Conservation (phyloP, 2,113 vertebrate species). For the Lepisosteus osseus region DNA sequence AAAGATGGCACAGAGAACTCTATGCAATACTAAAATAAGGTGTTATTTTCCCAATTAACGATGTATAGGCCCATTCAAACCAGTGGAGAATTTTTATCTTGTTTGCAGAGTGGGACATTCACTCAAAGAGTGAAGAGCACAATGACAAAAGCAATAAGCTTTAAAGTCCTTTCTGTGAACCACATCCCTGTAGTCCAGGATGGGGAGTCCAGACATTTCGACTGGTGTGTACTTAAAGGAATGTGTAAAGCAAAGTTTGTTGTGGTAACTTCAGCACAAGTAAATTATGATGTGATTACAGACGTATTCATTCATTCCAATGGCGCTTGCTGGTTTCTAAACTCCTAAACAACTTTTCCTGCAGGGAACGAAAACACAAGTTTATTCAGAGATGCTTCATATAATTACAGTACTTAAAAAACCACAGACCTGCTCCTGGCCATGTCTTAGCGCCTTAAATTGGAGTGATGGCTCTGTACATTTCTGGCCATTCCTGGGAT, state of each 20-base stretch:
- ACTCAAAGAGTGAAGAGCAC: neutral
- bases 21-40: too few species aligned
- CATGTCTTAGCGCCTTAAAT: neutral
- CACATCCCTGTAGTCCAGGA: too few species aligned
- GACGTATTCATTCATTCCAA: neutral
- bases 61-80: too few species aligned
- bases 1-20: too few species aligned
- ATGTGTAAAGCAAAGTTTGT: neutral
- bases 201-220: neutral
- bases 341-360: neutral
- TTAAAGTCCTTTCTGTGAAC: neutral
- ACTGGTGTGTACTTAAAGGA: neutral
- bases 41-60: too few species aligned
- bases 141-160: neutral
- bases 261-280: neutral
- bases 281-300: neutral
- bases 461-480: neutral
- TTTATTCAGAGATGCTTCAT: neutral
- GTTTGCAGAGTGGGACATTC: neutral
- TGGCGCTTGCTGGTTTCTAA: neutral
- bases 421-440: neutral
- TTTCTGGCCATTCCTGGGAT: neutral
- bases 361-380: constrained; percentile 4
- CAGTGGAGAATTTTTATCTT: too few species aligned
- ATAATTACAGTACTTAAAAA: neutral